phyloP scores from a whole-genome alignment of 2,888 invertebrate genomes.

The Cryptocheilus praepositus region DNA sequence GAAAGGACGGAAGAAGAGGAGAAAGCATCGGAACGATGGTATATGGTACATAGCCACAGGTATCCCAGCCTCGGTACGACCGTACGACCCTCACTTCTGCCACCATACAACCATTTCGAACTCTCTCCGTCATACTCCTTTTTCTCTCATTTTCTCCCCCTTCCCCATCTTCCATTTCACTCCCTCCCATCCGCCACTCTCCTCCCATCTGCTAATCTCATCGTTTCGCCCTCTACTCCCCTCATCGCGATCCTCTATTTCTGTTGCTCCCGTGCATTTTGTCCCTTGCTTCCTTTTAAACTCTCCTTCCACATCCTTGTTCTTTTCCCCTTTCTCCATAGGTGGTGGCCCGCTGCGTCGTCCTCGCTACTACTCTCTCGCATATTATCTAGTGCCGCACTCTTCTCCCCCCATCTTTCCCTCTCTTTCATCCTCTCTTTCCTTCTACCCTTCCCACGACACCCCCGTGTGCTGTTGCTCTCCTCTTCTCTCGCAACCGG shows the following conservation, averaged over 20 bases:
- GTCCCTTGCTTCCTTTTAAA: conserved; percentile 7
- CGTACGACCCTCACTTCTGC: conserved; percentile 35
- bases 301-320: too few species aligned
- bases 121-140: conserved; percentile 15
- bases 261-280: too few species aligned
- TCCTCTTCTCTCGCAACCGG: background rate
- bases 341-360: too few species aligned
- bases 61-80: conserved; percentile 38
- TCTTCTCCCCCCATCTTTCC: conserved; percentile 12
- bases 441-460: background rate
- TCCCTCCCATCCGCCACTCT: conserved; percentile 19
- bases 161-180: too few species aligned
- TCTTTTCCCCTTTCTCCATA: too few species aligned
- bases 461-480: background rate
- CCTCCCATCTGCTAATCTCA: conserved; percentile 20
- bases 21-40: conserved; percentile 39
- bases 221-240: background rate
- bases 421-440: background rate
- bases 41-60: conserved; percentile 54
- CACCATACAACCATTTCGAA: conserved; percentile 44
- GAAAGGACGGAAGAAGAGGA: conserved; percentile 3
- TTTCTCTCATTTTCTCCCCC: conserved; percentile 5
- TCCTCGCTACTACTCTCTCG: background rate
- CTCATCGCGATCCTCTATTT: background rate
- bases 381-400: background rate